phyloP scores from a whole-genome alignment of 2,888 invertebrate species.

The Poecilus cupreus region DNA sequence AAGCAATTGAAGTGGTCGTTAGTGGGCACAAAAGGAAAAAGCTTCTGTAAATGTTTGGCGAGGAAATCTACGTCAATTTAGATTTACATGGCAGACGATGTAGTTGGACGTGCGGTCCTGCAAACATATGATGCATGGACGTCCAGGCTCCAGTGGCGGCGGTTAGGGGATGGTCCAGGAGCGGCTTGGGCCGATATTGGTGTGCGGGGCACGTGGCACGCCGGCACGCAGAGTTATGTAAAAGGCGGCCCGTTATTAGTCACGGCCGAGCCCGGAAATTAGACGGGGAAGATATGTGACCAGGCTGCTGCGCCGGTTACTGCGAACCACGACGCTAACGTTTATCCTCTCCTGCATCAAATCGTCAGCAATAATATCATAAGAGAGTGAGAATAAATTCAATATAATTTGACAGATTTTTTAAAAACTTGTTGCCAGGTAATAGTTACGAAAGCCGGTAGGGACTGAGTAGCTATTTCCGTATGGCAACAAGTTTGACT shows the following conservation, averaged over 20 bases:
- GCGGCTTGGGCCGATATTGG: conserved; percentile 1
- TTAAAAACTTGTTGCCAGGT: no score
- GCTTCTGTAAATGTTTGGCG: no score
- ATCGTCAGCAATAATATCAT: no score
- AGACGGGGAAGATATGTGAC: conserved; percentile 67
- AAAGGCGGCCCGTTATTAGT: conserved; percentile 68
- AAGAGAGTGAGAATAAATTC: no score
- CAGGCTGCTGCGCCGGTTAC: conserved; percentile 29
- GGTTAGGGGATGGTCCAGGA: not conserved
- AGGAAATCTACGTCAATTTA: not conserved
- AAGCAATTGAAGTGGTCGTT: no score
- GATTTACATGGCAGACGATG: not conserved
- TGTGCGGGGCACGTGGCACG: conserved; percentile 64
- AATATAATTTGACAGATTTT: no score
- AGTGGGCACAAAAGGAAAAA: no score
- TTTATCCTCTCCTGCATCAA: not conserved
- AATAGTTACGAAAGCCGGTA: no score
- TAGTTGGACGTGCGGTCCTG: not conserved
- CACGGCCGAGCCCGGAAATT: conserved; percentile 67
- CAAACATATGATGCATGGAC: not conserved
- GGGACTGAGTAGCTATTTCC: no score
- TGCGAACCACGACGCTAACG: not conserved
- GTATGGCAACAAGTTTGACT: no score
- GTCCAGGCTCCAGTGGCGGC: not conserved
- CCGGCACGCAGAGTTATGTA: conserved; percentile 65